Evolutionary conservation across 92 coral and sea anemone genomes (phyloP).

Genomic region (Siderastrea siderea): DNA sequence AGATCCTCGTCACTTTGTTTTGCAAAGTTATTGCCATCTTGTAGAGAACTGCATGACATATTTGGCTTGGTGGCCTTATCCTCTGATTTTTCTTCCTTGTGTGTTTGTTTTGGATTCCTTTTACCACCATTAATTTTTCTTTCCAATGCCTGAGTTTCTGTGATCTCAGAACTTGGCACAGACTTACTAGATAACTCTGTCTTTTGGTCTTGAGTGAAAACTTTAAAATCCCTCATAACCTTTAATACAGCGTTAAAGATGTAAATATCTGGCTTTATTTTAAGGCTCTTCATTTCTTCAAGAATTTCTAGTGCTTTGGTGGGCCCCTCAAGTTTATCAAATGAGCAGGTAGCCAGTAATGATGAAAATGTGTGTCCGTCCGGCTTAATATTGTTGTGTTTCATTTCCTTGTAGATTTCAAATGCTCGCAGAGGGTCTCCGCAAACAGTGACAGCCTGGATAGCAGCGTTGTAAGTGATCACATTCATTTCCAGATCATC

Average conservation of each 20-base stretch:
- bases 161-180: not conserved
- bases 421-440: constrained; percentile 67
- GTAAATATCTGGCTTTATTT: constrained; percentile 79
- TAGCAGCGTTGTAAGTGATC: constrained; percentile 88
- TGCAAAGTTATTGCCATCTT: not conserved
- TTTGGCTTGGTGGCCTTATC: not conserved
- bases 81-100: not conserved
- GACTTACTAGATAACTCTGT: not conserved
- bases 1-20: constrained; percentile 1
- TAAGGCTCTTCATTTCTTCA: constrained; percentile 78
- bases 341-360: constrained; percentile 75
- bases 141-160: no score
- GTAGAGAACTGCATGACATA: not conserved
- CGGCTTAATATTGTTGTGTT: constrained; percentile 41
- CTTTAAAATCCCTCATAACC: constrained; percentile 69
- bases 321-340: constrained; percentile 65
- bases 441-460: constrained; percentile 81
- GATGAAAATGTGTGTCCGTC: constrained; percentile 80
- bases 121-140: not conserved
- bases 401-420: constrained; percentile 73
- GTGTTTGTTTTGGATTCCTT: not conserved
- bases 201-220: constrained; percentile 10
- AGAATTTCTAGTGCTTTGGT: constrained; percentile 64
- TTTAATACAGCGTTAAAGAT: constrained; percentile 78
- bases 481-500: constrained; percentile 63